phyloP scores from a whole-genome alignment of 2,113 vertebrate genomes.

The Solea solea region DNA sequence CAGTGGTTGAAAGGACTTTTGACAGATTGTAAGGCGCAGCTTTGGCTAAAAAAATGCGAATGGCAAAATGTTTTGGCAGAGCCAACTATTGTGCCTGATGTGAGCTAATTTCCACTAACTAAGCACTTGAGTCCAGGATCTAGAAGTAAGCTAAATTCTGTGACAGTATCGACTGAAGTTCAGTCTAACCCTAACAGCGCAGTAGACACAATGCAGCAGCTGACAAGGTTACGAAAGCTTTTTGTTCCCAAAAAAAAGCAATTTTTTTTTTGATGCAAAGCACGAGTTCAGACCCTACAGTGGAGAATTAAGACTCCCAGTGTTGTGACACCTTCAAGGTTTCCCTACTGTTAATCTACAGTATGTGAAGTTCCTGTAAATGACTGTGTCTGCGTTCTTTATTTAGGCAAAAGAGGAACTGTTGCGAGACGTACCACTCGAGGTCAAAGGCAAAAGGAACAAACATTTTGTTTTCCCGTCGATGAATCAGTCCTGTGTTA shows the following conservation, averaged over 20 bases:
- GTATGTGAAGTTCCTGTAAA: constrained; percentile 10
- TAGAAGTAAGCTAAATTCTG: constrained; percentile 23
- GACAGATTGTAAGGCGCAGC: constrained; percentile 71
- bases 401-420: constrained; percentile 36
- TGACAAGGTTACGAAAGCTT: constrained; percentile 54
- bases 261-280: constrained; percentile 28
- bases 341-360: constrained; percentile 32
- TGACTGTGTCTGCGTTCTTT: background rate
- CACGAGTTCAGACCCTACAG: constrained; percentile 27
- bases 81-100: constrained; percentile 17
- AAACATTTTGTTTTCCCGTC: constrained; percentile 16
- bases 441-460: constrained; percentile 24
- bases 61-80: constrained; percentile 58
- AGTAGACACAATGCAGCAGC: constrained; percentile 53
- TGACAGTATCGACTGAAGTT: constrained; percentile 18
- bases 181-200: constrained; percentile 28
- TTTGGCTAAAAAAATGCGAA: constrained; percentile 70
- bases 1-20: constrained; percentile 25
- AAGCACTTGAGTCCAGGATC: constrained; percentile 36
- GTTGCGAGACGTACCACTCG: constrained; percentile 26
- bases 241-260: constrained; percentile 38
- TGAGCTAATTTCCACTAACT: constrained; percentile 17
- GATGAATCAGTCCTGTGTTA: constrained; percentile 39
- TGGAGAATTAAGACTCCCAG: constrained; percentile 22
- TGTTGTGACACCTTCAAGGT: constrained; percentile 10